Percentiles rank a stretch among this genome's conserved stretches.
Evolutionary conservation across 2,113 vertebrate genomes (phyloP).

Genomic region (Damaliscus lunatus): DNA sequence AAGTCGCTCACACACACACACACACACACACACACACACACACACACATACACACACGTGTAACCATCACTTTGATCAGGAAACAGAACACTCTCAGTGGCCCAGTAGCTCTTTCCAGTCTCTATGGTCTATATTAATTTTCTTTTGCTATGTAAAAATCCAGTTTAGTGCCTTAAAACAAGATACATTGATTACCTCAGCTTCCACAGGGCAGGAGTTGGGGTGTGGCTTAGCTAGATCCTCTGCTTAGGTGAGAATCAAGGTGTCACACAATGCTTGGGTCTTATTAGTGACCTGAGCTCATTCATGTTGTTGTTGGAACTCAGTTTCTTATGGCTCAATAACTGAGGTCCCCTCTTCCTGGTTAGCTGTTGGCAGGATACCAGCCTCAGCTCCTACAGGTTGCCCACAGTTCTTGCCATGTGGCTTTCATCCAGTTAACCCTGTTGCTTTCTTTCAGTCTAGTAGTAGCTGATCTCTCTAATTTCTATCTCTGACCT

Average conservation of each 20-base stretch:
- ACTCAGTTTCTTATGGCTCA: not conserved
- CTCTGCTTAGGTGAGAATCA: not conserved
- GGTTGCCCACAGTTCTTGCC: not conserved
- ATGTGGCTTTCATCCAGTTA: not conserved
- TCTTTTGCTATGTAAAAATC: not conserved
- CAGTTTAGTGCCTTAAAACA: not conserved
- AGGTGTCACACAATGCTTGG: not conserved
- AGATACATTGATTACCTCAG: not conserved
- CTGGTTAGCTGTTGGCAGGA: not conserved
- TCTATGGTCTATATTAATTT: not conserved
- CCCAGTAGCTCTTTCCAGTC: not conserved
- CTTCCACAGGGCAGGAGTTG: not conserved
- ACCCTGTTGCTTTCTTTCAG: not conserved
- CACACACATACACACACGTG: too few relatives aligned
- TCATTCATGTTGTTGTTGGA: not conserved
- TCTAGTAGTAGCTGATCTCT: not conserved
- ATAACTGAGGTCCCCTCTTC: not conserved
- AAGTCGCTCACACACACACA: not conserved
- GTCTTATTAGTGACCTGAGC: not conserved
- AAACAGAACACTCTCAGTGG: not conserved
- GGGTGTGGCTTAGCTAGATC: not conserved
- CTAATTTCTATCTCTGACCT: not conserved
- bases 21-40: not conserved
- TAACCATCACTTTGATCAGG: not conserved
- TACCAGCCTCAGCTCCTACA: not conserved